Conservation (phyloP, 2,888 invertebrate genomes). For the Stomorhina lunata region DNA sequence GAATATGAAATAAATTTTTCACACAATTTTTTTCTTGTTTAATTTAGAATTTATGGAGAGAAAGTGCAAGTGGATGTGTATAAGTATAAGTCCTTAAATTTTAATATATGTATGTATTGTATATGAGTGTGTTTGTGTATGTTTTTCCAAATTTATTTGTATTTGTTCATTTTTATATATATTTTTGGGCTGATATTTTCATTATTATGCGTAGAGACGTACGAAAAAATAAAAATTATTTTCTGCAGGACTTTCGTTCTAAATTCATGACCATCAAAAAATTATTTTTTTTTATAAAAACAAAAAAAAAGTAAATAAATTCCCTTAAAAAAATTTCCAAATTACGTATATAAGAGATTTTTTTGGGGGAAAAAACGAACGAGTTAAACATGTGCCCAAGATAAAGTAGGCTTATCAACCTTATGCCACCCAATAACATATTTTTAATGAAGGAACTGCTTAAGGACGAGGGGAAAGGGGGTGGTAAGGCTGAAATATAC, state of each 20-base stretch:
- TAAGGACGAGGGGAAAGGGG: not conserved
- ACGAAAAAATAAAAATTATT: conserved; percentile 32
- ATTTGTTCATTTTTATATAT: conserved; percentile 8
- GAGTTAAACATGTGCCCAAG: conserved; percentile 59
- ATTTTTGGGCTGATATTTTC: conserved; percentile 50
- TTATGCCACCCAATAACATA: conserved; percentile 21
- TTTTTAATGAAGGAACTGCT: not conserved
- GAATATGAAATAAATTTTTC: too few relatives aligned
- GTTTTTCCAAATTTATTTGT: not conserved
- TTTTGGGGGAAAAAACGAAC: not conserved
- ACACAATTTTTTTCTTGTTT: not conserved
- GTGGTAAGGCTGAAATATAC: not conserved
- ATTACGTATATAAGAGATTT: conserved; percentile 15
- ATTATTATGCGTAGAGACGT: conserved; percentile 66
- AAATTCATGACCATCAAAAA: conserved; percentile 62
- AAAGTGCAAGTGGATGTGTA: not conserved
- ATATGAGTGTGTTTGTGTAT: not conserved
- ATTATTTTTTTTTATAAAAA: not conserved
- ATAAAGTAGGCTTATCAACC: conserved; percentile 65
- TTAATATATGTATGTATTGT: too few relatives aligned
- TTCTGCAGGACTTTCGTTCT: conserved; percentile 62
- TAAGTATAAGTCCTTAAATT: not conserved
- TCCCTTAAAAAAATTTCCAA: conserved; percentile 5
- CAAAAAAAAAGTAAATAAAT: not conserved
- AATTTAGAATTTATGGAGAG: not conserved